phyloP scores from a whole-genome alignment of 2,888 invertebrate species.

The Tyria jacobaeae region DNA sequence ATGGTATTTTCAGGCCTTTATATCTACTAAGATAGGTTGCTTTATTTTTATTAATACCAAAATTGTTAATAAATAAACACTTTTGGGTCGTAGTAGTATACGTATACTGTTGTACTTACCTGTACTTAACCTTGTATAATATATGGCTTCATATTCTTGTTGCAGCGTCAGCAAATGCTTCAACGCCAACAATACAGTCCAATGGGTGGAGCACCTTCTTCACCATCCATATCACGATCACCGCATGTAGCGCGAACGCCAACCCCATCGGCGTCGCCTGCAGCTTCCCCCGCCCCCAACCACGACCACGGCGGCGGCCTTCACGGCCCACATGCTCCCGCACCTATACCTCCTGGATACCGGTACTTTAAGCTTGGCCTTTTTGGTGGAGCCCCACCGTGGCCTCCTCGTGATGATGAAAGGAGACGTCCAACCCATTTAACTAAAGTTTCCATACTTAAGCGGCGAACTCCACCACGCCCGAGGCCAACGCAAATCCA shows the following conservation, averaged over 20 bases:
- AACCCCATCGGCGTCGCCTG: conserved; percentile 74
- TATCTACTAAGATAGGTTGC: too few relatives aligned
- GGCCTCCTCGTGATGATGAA: conserved; percentile 81
- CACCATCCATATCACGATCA: conserved; percentile 85
- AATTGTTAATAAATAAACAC: too few relatives aligned
- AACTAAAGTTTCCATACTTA: conserved; percentile 87
- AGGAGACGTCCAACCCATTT: conserved; percentile 70
- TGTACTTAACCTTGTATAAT: too few relatives aligned
- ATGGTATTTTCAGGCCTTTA: too few relatives aligned
- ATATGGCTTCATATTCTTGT: neutral
- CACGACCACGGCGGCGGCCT: conserved; percentile 61
- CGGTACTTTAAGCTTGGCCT: conserved; percentile 88
- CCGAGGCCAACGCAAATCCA: conserved; percentile 55
- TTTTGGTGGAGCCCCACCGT: conserved; percentile 89
- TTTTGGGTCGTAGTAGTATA: too few relatives aligned
- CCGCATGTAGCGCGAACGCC: conserved; percentile 85
- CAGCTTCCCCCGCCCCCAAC: conserved; percentile 76
- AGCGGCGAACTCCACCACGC: conserved; percentile 87
- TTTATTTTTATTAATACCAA: too few relatives aligned
- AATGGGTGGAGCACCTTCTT: conserved; percentile 85
- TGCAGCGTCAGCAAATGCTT: conserved; percentile 79
- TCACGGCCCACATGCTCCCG: conserved; percentile 64
- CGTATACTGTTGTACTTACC: neutral
- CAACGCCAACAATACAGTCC: conserved; percentile 84
- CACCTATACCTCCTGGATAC: conserved; percentile 87